phyloP scores from a whole-genome alignment of 2,888 invertebrate species.

The Leistus spinibarbis region DNA sequence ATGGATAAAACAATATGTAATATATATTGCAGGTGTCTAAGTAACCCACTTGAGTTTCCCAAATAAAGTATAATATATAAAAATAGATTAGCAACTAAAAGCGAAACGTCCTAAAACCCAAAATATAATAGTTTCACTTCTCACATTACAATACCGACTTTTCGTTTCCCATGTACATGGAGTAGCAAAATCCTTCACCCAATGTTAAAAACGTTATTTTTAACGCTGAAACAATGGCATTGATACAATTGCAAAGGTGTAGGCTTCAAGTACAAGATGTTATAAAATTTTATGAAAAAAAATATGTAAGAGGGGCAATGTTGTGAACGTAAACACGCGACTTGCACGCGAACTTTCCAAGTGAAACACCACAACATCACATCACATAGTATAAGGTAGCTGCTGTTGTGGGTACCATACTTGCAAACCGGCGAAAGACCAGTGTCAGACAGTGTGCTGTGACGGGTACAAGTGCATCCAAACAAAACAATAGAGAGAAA shows the following conservation, averaged over 20 bases:
- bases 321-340: background rate
- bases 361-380: background rate
- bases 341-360: background rate
- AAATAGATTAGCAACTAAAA: too few relatives aligned
- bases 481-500: background rate
- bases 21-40: too few relatives aligned
- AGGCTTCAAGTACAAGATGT: background rate
- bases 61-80: too few relatives aligned
- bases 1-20: too few relatives aligned
- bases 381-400: background rate
- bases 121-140: too few relatives aligned
- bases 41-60: too few relatives aligned
- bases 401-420: background rate
- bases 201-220: background rate
- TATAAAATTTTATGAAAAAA: background rate
- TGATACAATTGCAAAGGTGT: background rate
- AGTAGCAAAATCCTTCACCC: background rate
- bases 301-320: background rate
- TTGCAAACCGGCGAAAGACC: background rate
- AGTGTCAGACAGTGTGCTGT: background rate
- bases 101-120: too few relatives aligned
- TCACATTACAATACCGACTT: too few relatives aligned
- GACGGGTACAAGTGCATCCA: background rate
- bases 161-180: too few relatives aligned
- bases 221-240: background rate